Percentiles rank a stretch among this genome's conserved stretches.
These are phyloP conservation scores for Torymus aiolomorphi DNA, from an alignment of 2,888 invertebrate species.

Conservation along the genomic window DNA sequence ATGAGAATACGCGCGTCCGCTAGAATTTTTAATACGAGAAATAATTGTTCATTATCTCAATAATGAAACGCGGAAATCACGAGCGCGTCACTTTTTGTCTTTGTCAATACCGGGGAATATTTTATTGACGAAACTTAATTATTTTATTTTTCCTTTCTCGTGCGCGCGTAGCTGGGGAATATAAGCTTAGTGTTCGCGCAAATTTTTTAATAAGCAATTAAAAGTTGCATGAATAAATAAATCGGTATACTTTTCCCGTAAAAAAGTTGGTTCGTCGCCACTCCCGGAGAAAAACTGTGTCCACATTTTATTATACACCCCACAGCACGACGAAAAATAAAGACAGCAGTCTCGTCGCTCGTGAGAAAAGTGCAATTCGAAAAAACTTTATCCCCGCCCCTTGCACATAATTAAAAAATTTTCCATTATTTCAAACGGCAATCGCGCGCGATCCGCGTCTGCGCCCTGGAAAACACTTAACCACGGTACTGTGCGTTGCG, in stretches of 20 bases:
- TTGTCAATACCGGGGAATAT: not conserved
- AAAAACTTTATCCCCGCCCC: no score
- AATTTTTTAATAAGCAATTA: conserved; percentile 55
- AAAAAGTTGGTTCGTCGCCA: conserved; percentile 2
- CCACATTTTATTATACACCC: not conserved
- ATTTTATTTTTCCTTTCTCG: conserved; percentile 26
- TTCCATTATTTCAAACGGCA: no score
- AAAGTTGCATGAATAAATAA: conserved; percentile 52
- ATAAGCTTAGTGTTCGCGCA: conserved; percentile 9
- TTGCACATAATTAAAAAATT: no score
- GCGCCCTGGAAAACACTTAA: no score
- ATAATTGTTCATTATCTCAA: conserved; percentile 26
- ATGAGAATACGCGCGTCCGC: not conserved
- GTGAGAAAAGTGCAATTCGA: no score
- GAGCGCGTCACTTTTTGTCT: not conserved
- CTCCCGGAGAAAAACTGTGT: conserved; percentile 28
- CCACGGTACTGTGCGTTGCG: no score
- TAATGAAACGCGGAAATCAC: conserved; percentile 4
- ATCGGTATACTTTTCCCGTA: conserved; percentile 6
- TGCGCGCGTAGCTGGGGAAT: not conserved
- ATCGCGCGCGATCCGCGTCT: no score
- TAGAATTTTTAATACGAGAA: conserved; percentile 10
- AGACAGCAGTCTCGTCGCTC: no score
- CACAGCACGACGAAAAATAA: no score
- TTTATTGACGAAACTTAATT: conserved; percentile 38